Evolutionary conservation across 2,888 invertebrate genomes (phyloP).

Genomic region (Graphium colonna): DNA sequence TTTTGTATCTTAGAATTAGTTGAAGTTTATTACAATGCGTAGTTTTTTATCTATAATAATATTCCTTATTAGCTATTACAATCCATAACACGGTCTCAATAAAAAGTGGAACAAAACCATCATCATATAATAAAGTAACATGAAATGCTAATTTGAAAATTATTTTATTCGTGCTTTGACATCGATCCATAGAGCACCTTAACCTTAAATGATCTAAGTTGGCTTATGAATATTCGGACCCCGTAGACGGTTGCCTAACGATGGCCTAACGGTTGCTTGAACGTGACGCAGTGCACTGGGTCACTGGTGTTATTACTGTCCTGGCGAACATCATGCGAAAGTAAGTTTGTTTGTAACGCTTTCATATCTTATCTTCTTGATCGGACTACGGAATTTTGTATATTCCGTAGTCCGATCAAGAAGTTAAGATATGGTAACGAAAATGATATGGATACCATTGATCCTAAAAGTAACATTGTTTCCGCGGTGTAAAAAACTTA

Average conservation of each 20-base stretch:
- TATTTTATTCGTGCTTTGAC: not conserved
- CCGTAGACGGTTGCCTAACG: conserved; percentile 10
- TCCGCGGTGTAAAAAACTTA: no score
- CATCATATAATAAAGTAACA: not conserved
- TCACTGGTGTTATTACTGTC: not conserved
- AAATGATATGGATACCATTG: no score
- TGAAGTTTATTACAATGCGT: no score
- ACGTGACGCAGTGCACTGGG: conserved; percentile 10
- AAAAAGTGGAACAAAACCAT: no score
- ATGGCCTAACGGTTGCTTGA: conserved; percentile 7
- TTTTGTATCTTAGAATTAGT: no score
- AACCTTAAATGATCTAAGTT: conserved; percentile 7
- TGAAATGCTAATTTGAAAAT: not conserved
- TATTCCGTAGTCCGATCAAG: not conserved
- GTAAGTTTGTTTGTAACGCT: no score
- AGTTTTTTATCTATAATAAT: no score
- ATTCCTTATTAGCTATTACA: no score
- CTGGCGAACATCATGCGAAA: not conserved
- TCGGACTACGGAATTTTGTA: not conserved
- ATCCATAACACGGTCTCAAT: no score
- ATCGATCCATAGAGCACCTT: not conserved
- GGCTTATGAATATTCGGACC: conserved; percentile 9
- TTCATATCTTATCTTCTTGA: no score
- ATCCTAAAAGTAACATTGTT: no score
- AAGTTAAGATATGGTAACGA: no score